Conservation (phyloP, 2,797 vertebrate species). For the Enteromius paludinosus region DNA sequence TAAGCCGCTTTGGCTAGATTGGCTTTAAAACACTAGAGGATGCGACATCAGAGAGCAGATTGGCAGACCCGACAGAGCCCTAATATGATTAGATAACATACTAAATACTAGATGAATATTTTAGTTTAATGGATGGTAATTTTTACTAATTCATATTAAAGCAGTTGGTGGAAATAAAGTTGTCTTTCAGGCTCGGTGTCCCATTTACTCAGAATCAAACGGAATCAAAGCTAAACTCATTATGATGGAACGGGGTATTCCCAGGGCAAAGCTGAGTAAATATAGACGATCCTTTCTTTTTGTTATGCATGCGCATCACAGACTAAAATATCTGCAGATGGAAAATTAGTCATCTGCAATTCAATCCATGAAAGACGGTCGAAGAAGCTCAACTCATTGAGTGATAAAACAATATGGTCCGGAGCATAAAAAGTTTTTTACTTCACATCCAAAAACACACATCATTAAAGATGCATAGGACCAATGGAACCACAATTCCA, state of each 20-base stretch:
- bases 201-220: slow-evolving; percentile 50
- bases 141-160: slow-evolving; percentile 38
- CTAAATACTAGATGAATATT: slow-evolving; percentile 50
- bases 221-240: slow-evolving; percentile 51
- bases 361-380: slow-evolving; percentile 23
- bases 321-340: slow-evolving; percentile 21
- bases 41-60: slow-evolving; percentile 43
- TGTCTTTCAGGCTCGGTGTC: slow-evolving; percentile 22
- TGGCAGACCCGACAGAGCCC: slow-evolving; percentile 16
- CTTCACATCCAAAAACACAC: too few species aligned
- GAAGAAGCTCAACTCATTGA: too few species aligned
- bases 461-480: too few species aligned
- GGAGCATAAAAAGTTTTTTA: too few species aligned
- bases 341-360: slow-evolving; percentile 38
- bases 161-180: slow-evolving; percentile 49
- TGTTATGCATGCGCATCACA: slow-evolving; percentile 28
- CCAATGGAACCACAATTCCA: too few species aligned
- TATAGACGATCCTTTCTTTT: slow-evolving; percentile 25
- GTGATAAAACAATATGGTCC: too few species aligned
- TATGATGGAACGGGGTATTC: slow-evolving; percentile 39
- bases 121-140: slow-evolving; percentile 33
- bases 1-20: slow-evolving; percentile 44
- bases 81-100: slow-evolving; percentile 54
- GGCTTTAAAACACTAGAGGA: slow-evolving; percentile 38
- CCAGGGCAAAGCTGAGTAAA: slow-evolving; percentile 37